Evolutionary conservation across 2,113 vertebrate species (phyloP), one percentile per base, ranked within the genome.

Genomic region (Ciconia maguari): DNA sequence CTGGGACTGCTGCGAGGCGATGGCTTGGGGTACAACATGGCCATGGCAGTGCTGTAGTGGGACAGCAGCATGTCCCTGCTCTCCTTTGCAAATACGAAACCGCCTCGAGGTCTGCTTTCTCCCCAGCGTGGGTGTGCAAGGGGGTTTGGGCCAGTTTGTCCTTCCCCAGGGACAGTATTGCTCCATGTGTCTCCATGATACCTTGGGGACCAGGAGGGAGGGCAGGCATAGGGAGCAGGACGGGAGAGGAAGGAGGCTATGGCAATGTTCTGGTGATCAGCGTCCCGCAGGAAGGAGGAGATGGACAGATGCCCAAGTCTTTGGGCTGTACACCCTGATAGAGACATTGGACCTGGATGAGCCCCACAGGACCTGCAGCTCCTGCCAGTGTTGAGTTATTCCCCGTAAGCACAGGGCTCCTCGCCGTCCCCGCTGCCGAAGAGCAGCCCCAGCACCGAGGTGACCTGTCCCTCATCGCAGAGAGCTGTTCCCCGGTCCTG

Each of bases 371-470:
- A 75, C 46, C 1, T 0, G 24, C 26, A 74, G 70, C 38, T 78
- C 68, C 65, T 10, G 16, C 29, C 41, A 27, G 26, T 14, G 14
- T 6, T 1, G 3, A 49, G 38, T 29, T 58, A 36, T 72, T 87
- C 54, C 66, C 54, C 15, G 0, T 30, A 48, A 77, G 20, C 36
- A 51, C 58, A 51, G 0, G 1, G n/a, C 54, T 89, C 58, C 41
- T 57, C 1, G 0, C 24, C 2, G 0, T 36, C 46, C n/a, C 36
- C 3, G 0, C 14, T 16, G 44, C 49, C 4, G 2, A n/a, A 44
- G 29, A 86, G 48, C 81, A 69, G 18, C 14, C 57, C 49, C 49
- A 78, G 79, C 42, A 41, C n/a, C 1, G 3, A 10, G 10, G 18
- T 29, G 60, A 14, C 48, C 58, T 68, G 32, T 85, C 16, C 44